These are phyloP conservation scores for Proteles cristata DNA, from an alignment of 2,113 vertebrate species.

Conservation along the genomic window DNA sequence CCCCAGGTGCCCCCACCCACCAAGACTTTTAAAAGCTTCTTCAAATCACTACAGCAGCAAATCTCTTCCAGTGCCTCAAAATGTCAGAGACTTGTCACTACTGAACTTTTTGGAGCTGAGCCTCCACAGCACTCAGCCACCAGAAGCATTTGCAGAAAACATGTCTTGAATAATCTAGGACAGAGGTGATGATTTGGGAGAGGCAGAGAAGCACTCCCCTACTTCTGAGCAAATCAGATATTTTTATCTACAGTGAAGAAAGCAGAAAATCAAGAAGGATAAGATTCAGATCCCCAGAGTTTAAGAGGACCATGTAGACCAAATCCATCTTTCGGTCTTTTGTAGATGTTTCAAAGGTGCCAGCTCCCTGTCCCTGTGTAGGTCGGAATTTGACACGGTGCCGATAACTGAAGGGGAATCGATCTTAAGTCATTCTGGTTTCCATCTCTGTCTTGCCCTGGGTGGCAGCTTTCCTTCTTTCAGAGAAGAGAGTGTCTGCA, in stretches of 20 bases:
- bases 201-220: neutral
- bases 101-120: fast-evolving
- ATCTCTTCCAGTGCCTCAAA: neutral
- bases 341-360: neutral
- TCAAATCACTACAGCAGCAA: neutral
- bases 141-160: neutral
- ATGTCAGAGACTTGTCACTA: neutral
- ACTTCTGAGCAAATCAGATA: neutral
- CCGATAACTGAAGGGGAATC: too few relatives aligned
- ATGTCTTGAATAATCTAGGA: neutral
- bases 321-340: neutral
- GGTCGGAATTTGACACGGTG: neutral
- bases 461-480: neutral
- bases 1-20: neutral
- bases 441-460: neutral
- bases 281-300: neutral
- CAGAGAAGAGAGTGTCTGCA: neutral
- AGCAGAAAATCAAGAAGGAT: neutral
- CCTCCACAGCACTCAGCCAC: neutral
- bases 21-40: neutral
- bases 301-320: neutral
- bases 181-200: neutral
- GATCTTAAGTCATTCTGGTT: neutral
- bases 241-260: neutral
- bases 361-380: neutral